These are phyloP conservation scores for Arenaria interpres DNA, from an alignment of 2,113 vertebrate genomes.

Conservation along the genomic window DNA sequence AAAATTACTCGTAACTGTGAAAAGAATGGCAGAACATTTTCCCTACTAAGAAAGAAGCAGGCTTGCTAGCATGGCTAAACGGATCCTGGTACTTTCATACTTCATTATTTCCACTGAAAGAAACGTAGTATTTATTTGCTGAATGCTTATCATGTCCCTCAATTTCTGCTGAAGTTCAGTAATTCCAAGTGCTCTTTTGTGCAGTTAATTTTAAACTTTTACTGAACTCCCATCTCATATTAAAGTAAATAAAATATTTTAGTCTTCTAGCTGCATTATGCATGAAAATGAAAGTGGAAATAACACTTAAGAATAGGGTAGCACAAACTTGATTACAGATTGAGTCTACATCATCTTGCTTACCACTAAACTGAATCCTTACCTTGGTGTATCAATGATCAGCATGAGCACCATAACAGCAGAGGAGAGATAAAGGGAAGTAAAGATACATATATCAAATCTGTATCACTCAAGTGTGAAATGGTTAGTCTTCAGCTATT, in stretches of 20 bases:
- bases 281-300: neutral
- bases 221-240: neutral
- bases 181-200: neutral
- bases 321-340: neutral
- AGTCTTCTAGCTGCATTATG: neutral
- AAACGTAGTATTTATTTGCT: neutral
- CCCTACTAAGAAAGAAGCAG: neutral
- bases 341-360: neutral
- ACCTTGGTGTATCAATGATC: neutral
- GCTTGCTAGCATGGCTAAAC: neutral
- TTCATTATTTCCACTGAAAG: neutral
- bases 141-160: neutral
- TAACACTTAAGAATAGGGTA: neutral
- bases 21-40: neutral
- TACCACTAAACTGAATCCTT: neutral
- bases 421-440: neutral
- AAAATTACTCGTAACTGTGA: neutral
- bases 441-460: neutral
- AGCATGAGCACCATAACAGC: neutral
- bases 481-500: neutral
- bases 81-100: neutral
- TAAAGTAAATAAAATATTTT: neutral
- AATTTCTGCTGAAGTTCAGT: neutral
- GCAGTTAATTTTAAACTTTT: conserved; percentile 7
- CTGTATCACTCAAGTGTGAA: neutral